Base-by-base conservation (phyloP, 2,888 invertebrate genomes). In the Eustalomyia histrio region DNA sequence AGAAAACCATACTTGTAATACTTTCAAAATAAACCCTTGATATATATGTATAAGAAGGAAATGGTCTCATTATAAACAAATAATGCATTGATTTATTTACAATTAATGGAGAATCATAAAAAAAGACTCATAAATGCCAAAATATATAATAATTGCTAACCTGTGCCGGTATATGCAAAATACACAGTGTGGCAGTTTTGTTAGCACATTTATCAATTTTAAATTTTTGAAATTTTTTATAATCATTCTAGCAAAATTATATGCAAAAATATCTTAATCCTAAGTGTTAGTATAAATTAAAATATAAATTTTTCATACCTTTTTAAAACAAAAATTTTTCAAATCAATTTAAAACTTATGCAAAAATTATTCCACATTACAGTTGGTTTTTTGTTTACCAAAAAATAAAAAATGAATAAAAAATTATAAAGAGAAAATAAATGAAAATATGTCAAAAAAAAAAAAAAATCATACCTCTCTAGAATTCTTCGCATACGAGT, bases 401-500 rank as follows among this genome's bases (percentile, higher is more conserved):
- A 67, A 71, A 69, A 68, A 57, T 64, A 63, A 39, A 53, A 72
- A 82, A 84, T 61, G 4, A 83, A 57, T 43, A 55, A 35, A 65
- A 52, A 69, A 65, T 69, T 52, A 68, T 61, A 64, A 61, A 61
- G 9, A 65, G 17, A 64, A 73, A 76, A 67, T 55, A 73, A 76
- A 67, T 55, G 7, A 47, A 79, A 79, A 60, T 53, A 21, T 3
- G 18, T 29, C 18, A 18, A 79, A 79, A n/a, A n/a, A n/a, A n/a
- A n/a, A n/a, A n/a, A n/a, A n/a, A 84, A 85, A 87, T 88, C 87
- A 80, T 88, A 88, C 87, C 87, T 88, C 88, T 84, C 86, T 84
- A 82, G 85, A 86, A 29, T 79, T 81, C 76, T 85, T 85, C 86
- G 86, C 86, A 84, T 84, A 85, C 85, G 86, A 85, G 87, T 87